These are phyloP conservation scores for Drosophila mauritiana DNA, from an alignment of 1,140 invertebrate species.

Conservation along the genomic window DNA sequence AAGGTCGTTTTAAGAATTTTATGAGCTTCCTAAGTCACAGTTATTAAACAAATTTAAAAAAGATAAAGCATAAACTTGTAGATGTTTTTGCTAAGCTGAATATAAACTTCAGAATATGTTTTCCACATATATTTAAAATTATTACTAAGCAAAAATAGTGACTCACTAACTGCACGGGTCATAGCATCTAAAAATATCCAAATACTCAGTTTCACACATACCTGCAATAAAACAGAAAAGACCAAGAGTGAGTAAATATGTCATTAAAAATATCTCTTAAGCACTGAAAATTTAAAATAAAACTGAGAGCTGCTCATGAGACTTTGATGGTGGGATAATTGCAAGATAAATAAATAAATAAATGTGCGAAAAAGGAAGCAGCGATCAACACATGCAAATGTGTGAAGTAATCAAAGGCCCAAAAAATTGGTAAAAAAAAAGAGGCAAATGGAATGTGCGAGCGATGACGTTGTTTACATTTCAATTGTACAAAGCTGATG, in stretches of 20 bases:
- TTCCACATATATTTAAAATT: background rate
- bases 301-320: constrained; percentile 52
- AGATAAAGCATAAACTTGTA: background rate
- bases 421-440: background rate
- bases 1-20: background rate
- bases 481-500: constrained; percentile 73
- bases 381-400: constrained; percentile 47
- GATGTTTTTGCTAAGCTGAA: background rate
- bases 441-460: constrained; percentile 36
- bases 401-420: constrained; percentile 19
- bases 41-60: background rate
- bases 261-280: constrained; percentile 56
- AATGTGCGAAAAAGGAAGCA: constrained; percentile 42
- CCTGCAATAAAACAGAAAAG: constrained; percentile 55
- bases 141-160: background rate
- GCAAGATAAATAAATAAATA: constrained; percentile 60
- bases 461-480: constrained; percentile 66
- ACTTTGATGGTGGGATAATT: constrained; percentile 54
- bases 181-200: constrained; percentile 14
- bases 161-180: constrained; percentile 19
- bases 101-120: no score
- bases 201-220: constrained; percentile 49
- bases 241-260: constrained; percentile 49
- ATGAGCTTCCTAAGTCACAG: no score
- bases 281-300: constrained; percentile 18